A percentile compares a stretch with the other conserved stretches of the same genome.
Conservation (phyloP, 2,888 invertebrate species). For the Melolontha melolontha region DNA sequence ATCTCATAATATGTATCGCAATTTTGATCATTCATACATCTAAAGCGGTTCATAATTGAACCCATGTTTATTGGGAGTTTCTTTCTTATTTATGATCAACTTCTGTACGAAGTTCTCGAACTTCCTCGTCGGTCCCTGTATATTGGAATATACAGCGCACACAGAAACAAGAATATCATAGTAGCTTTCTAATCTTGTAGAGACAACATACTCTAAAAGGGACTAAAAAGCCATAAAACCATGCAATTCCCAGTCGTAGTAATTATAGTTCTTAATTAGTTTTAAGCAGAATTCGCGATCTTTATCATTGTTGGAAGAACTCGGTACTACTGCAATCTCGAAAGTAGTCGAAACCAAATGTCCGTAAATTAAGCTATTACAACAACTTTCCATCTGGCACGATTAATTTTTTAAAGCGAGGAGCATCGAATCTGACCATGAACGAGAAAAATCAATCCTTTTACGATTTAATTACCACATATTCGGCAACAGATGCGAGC, state of each 20-base stretch:
- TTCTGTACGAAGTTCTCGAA: too few relatives aligned
- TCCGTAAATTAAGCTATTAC: conserved; percentile 11
- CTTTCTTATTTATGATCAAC: too few relatives aligned
- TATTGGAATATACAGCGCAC: too few relatives aligned
- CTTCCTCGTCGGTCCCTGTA: too few relatives aligned
- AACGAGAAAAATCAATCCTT: conserved; percentile 9
- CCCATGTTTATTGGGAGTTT: too few relatives aligned
- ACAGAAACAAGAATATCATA: conserved; percentile 1
- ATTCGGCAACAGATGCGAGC: conserved; percentile 23
- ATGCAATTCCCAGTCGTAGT: conserved; percentile 24
- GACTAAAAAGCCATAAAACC: conserved; percentile 24
- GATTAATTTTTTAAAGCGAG: neutral
- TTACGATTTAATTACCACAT: conserved; percentile 1
- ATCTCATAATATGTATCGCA: too few relatives aligned
- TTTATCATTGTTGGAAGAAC: conserved; percentile 16
- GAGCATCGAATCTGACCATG: neutral
- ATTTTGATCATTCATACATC: too few relatives aligned
- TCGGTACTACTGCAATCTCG: conserved; percentile 9
- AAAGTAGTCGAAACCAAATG: conserved; percentile 3
- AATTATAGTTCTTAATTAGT: conserved; percentile 40
- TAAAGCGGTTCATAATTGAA: too few relatives aligned
- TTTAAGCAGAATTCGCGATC: conserved; percentile 18
- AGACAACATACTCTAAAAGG: conserved; percentile 12
- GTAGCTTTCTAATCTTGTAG: conserved; percentile 1
- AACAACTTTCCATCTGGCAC: neutral